These are phyloP conservation scores for Clinocottus analis DNA, from an alignment of 2,113 vertebrate species.

Conservation along the genomic window DNA sequence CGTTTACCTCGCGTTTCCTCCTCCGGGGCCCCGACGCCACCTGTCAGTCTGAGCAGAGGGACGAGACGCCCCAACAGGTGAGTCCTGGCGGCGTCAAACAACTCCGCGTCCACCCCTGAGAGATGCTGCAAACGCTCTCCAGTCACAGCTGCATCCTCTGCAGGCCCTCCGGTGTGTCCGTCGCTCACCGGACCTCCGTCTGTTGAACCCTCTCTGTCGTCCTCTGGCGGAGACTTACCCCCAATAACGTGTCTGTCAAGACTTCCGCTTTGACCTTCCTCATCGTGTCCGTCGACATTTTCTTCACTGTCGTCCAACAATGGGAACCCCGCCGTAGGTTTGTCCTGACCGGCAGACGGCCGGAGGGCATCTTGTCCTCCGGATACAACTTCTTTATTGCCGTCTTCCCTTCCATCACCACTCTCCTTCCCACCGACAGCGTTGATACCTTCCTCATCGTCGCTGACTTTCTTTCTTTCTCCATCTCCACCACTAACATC, in stretches of 20 bases:
- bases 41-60: constrained; percentile 40
- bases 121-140: constrained; percentile 14
- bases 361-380: background rate
- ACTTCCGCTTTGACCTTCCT: background rate
- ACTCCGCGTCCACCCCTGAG: constrained; percentile 11
- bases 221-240: background rate
- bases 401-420: background rate
- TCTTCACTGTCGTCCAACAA: constrained; percentile 9
- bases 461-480: background rate
- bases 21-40: background rate
- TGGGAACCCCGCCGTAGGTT: background rate
- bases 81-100: constrained; percentile 25
- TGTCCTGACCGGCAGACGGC: background rate
- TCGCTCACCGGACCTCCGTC: background rate
- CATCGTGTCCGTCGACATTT: background rate
- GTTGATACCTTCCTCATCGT: background rate
- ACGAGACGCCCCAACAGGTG: constrained; percentile 12
- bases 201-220: background rate
- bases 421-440: background rate
- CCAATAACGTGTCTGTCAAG: background rate
- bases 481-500: constrained; percentile 40
- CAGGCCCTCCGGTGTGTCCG: background rate
- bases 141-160: background rate
- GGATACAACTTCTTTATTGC: background rate
- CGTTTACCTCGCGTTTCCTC: constrained; percentile 56